Evolutionary conservation across 1,140 invertebrate species (phyloP), one percentile per base, ranked within the genome.

Genomic region (Solenopsis invicta): DNA sequence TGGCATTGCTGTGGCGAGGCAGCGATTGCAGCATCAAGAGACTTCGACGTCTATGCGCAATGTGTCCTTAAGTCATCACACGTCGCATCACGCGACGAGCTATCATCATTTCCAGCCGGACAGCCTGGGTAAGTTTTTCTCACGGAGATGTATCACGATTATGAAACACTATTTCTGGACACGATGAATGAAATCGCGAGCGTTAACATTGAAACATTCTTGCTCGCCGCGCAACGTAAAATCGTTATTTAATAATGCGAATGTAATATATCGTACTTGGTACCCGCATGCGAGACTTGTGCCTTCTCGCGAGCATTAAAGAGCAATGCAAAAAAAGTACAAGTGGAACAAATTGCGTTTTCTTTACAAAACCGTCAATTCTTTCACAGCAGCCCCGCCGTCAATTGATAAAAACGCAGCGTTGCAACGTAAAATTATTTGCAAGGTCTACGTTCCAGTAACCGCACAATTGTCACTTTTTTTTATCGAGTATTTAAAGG

Each of bases 1-100:
- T 90, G 98, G 98, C 62, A 98, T 98, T 91, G 98, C 98, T 21
- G 97, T 98, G 86, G 98, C 98, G 54, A 96, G 97, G 88, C 98
- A 98, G 93, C 96, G 98, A 91, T 96, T 97, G 66, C 96, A 97
- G 91, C 96, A 97, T 86, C 95, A 96, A 87, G 96, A 96, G 92
- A 93, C 96, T 48, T 94, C 96, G 50, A 90, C 94, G 93, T 95
- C 96, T 88, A 95, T 94, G 91, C 96, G 94, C 82, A 95, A 95
- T 91, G 93, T 95, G 52, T 95, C 94, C 77, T 87, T 95, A 85
- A 95, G 94, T 93, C 94, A 95, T 92, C 94, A 94, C 85, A 94
- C 93, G 24, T 93, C 93, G 48, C 93, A 95, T 88, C 94, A 95
- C 77, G 94, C 94, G 16, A 94, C 94, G 16, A 90, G 93, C 71